phyloP scores from a whole-genome alignment of 2,113 vertebrate genomes.

The Megaceryle maxima region DNA sequence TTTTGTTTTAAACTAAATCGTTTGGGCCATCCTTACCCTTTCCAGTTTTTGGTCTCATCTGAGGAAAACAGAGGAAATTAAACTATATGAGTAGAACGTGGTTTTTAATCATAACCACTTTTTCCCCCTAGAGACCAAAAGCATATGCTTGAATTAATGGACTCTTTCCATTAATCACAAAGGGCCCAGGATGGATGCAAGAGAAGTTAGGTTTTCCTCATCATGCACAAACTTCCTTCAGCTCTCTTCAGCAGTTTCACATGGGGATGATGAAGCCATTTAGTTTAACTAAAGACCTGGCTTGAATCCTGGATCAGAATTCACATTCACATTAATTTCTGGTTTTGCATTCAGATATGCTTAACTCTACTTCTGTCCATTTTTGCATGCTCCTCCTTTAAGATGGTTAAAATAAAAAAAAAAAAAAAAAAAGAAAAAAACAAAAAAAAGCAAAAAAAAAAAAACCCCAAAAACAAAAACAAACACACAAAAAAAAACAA shows the following conservation, averaged over 20 bases:
- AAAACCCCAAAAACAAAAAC: too few species aligned
- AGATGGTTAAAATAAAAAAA: background rate
- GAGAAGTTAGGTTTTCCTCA: conserved; percentile 8
- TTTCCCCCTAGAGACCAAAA: background rate
- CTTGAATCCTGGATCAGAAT: conserved; percentile 15
- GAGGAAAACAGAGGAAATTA: background rate
- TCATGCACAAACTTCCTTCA: background rate
- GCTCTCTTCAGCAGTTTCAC: background rate
- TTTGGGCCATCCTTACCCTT: background rate
- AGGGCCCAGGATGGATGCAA: background rate
- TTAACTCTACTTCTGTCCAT: background rate
- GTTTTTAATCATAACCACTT: conserved; percentile 3
- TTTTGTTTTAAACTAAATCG: background rate
- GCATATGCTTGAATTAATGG: background rate
- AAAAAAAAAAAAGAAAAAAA: too few species aligned
- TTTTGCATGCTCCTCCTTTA: background rate
- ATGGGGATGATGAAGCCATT: background rate
- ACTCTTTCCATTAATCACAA: conserved; percentile 11
- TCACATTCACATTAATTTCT: conserved; percentile 2
- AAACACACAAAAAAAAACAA: background rate
- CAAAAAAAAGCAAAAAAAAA: background rate
- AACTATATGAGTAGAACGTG: background rate
- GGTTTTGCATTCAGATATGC: background rate
- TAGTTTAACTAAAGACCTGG: conserved; percentile 1
- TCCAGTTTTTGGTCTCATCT: background rate